Conservation (phyloP, 2,888 invertebrate species). For the Agriotes lineatus region DNA sequence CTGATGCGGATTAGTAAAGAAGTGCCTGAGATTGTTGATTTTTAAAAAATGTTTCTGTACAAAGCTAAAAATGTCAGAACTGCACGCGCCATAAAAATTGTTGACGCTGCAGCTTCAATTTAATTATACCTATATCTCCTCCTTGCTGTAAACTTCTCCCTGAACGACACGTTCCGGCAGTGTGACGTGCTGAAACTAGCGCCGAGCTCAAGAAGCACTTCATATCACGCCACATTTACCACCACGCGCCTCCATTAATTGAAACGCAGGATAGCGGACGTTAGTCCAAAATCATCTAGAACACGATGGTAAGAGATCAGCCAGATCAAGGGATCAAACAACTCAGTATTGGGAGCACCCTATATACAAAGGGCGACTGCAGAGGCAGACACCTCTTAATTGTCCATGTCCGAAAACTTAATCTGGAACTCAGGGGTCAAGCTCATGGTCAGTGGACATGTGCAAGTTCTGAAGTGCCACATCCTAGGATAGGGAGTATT, state of each 20-base stretch:
- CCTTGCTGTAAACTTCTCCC: not conserved
- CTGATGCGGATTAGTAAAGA: too few species aligned
- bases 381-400: constrained; percentile 7
- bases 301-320: too few species aligned
- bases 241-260: not conserved
- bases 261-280: too few species aligned
- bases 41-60: too few species aligned
- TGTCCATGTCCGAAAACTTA: constrained; percentile 20
- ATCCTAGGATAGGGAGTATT: constrained; percentile 35
- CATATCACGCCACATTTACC: constrained; percentile 1
- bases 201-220: not conserved
- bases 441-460: constrained; percentile 23
- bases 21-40: too few species aligned
- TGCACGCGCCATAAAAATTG: too few species aligned
- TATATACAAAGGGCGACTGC: too few species aligned
- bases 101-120: not conserved
- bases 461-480: constrained; percentile 20
- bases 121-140: not conserved
- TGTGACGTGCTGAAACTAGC: not conserved
- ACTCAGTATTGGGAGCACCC: not conserved
- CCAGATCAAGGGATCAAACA: not conserved
- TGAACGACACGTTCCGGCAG: not conserved
- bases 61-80: too few species aligned
- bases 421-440: constrained; percentile 11
- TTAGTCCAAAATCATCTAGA: too few species aligned